Evolutionary conservation across 2,797 vertebrate genomes (phyloP).

Genomic region (Dendrocincla fuliginosa): DNA sequence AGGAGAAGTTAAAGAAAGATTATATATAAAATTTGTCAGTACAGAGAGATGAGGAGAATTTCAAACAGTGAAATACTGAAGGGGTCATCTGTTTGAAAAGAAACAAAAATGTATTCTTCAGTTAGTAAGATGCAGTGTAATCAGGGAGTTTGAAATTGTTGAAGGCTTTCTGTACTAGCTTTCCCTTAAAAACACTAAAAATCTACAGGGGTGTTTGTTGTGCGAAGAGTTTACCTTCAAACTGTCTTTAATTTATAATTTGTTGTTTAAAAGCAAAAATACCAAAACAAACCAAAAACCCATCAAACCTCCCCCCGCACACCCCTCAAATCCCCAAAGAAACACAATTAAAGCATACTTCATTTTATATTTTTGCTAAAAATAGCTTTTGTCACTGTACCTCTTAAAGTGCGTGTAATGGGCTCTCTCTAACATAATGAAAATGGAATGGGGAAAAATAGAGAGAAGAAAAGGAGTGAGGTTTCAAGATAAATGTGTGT

Average conservation of each 20-base stretch:
- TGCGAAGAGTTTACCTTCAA: neutral
- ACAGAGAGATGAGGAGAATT: neutral
- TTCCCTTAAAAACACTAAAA: neutral
- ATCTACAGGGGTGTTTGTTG: neutral
- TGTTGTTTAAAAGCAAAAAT: neutral
- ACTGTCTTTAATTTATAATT: neutral
- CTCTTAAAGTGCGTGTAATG: neutral
- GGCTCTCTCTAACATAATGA: neutral
- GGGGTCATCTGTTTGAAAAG: neutral
- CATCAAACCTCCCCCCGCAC: neutral
- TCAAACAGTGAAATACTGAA: neutral
- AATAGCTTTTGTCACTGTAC: neutral
- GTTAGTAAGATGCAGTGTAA: neutral
- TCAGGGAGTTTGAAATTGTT: neutral
- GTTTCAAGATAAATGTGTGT: neutral
- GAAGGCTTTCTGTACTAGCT: neutral
- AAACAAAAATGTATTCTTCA: neutral
- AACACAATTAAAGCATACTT: neutral
- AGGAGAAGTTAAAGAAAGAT: neutral
- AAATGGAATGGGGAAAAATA: neutral
- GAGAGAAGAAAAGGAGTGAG: neutral
- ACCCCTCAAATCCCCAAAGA: too few species aligned
- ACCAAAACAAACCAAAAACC: neutral
- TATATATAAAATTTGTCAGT: neutral
- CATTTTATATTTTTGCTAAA: neutral